Evolutionary conservation across 2,888 invertebrate species (phyloP), one percentile per base, ranked within the genome.

Genomic region (Euplagia quadripunctaria): DNA sequence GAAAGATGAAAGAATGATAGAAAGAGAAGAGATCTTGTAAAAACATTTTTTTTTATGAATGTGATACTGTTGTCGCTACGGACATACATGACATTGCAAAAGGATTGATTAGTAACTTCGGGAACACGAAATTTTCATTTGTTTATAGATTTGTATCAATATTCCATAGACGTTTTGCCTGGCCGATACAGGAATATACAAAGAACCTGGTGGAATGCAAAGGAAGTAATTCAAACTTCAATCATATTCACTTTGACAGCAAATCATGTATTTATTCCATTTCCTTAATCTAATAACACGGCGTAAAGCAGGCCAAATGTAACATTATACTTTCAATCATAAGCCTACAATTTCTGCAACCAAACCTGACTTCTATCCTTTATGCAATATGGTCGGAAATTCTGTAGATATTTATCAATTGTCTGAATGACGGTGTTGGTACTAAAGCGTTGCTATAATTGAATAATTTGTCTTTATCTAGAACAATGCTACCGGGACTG

Each of bases 381-480:
- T 8, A 55, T 2, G 7, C n/a, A 17, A 63, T 71, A 71, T n/a
- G 49, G 58, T 68, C 49, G 4, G 51, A 49, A 68, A 16, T 74
- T 20, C 20, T 31, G 41, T 72, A 14, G 42, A 51, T 20, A 20
- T 63, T 66, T 41, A 68, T 66, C 64, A 70, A 69, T 67, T 66
- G 63, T 72, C 41, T 63, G 20, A 43, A 52, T 43, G 20, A 20
- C 12, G 11, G 11, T 66, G 63, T 51, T 58, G 58, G 69, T 65
- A 41, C 20, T 64, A 49, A n/a, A 69, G 79, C 65, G 79, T 68
- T 72, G 70, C 74, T 51, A 80, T 85, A 84, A 85, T 85, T 85
- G 86, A 87, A 87, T 87, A 86, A 87, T 86, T 85, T 75, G 71
- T 72, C 72, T 75, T 70, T 85, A 87, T 86, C 82, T 87, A 71